Evolutionary conservation across 1,140 invertebrate species (phyloP).

Genomic region (Anadara kagoshimensis): DNA sequence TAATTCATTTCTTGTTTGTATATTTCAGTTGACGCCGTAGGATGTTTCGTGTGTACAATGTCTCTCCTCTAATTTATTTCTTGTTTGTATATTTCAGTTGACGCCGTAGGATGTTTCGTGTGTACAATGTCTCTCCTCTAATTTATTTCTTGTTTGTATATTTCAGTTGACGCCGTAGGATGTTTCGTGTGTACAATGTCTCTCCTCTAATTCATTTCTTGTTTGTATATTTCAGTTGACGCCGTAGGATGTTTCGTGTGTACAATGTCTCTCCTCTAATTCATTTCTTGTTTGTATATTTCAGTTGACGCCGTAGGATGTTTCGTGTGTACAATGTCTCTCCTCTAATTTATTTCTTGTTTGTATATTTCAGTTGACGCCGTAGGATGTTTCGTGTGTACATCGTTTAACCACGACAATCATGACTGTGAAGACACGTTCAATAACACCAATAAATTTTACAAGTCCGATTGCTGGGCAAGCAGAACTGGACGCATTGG

Average conservation of each 20-base stretch:
- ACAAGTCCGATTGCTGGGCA: slow-evolving; percentile 84
- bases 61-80: slow-evolving; percentile 89
- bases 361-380: slow-evolving; percentile 58
- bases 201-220: slow-evolving; percentile 88
- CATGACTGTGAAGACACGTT: slow-evolving; percentile 96
- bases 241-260: slow-evolving; percentile 76
- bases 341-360: slow-evolving; percentile 82
- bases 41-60: slow-evolving; percentile 97
- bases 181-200: slow-evolving; percentile 97
- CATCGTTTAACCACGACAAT: slow-evolving; percentile 91
- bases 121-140: slow-evolving; percentile 93
- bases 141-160: too few species aligned
- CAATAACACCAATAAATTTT: slow-evolving; percentile 79
- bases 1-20: too few species aligned
- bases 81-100: slow-evolving; percentile 58
- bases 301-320: slow-evolving; percentile 82
- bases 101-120: slow-evolving; percentile 94
- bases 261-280: slow-evolving; percentile 90
- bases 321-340: slow-evolving; percentile 86
- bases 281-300: slow-evolving; percentile 93
- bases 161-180: slow-evolving; percentile 81
- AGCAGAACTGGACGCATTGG: slow-evolving; percentile 93
- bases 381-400: slow-evolving; percentile 98
- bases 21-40: slow-evolving; percentile 79
- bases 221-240: slow-evolving; percentile 95